Base-by-base conservation (phyloP, 2,888 invertebrate species). In the Caenorhabditis macrosperma region DNA sequence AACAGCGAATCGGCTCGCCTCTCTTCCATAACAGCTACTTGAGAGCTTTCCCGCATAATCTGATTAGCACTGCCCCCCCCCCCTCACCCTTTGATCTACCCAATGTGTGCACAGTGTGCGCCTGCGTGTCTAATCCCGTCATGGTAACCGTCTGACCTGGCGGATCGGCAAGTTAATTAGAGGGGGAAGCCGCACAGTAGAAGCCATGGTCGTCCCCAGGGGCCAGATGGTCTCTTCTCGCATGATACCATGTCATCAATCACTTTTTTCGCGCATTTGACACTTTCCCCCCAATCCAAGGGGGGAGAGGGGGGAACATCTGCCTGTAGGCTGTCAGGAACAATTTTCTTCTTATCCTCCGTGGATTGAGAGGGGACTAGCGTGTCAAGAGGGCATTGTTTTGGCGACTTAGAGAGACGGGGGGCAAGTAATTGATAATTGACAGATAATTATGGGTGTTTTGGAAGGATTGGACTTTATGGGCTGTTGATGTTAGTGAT, bases 81-180 rank as follows among this genome's bases (percentile, higher is more conserved):
- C 28, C 46, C 52, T 54, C n/a, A n/a, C n/a, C n/a, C n/a, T n/a
- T n/a, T n/a, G n/a, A n/a, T n/a, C n/a, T n/a, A n/a, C n/a, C n/a
- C n/a, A n/a, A n/a, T n/a, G n/a, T n/a, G n/a, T n/a, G n/a, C n/a
- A n/a, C n/a, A n/a, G n/a, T n/a, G n/a, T n/a, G n/a, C n/a, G n/a
- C n/a, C n/a, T n/a, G n/a, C n/a, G n/a, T n/a, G n/a, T n/a, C 71
- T 72, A 72, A 72, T 72, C 71, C 71, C 41, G 71, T 72, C 71
- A 72, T 72, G 71, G 71, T 61, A 7, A 33, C 33, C 9, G 9
- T 9, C 33, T 33, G 33, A 5, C 9, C 9, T 33, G 9, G 6
- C 33, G 33, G 6, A 7, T 48, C 35, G 15, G 7, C 30, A 20
- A n/a, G 44, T 20, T 38, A 50, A 48, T 28, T 48, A 48, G 63